Base-by-base conservation (phyloP, 92 coral and sea anemone species). In the Montipora capitata region DNA sequence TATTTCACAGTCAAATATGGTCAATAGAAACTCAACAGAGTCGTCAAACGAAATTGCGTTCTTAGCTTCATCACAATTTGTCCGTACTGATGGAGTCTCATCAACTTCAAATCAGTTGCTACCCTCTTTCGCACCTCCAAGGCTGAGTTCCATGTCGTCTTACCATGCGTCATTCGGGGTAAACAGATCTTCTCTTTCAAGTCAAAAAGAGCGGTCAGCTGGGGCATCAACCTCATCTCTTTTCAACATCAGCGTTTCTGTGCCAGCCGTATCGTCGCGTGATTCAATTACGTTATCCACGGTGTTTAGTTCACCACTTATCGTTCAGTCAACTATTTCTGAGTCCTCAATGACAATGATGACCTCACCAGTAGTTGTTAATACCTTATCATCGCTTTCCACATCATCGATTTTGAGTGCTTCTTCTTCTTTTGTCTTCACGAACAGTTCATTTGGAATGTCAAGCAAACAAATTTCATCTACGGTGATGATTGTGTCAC, bases 391-490 rank as follows among this genome's bases (percentile, higher is more conserved):
- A 27, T 38, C 49, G 49, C 66, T 14, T 80, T 66, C 65, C 13
- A 80, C 64, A 12, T 65, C 45, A 40, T 17, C 74, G 10, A 40
- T 13, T 66, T 9, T 81, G 39, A 14, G 39, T 2, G 17, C 67
- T 4, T 80, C 85, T 1, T 81, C 76, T 0, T 81, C 54, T 2
- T 40, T 48, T 2, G 9, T 11, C 10, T 51, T 48, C 0, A 17
- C 27, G 3, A 80, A 27, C 64, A 80, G 75, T 35, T 13, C 45
- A 49, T 15, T 67, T 66, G 20, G 51, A 80, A 13, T 45, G 15
- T 51, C 77, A 52, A 81, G 64, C 17, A 40, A 66, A 38, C 64
- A 49, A 13, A 39, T 12, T 13, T 80, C 77, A 10, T 81, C 52
- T 10, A 52, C 44, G 40, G 40, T 38, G 8, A 2, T 39, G n/a